These are phyloP conservation scores for Philopotamus ludificatus DNA, from an alignment of 1,140 invertebrate species.

Conservation along the genomic window DNA sequence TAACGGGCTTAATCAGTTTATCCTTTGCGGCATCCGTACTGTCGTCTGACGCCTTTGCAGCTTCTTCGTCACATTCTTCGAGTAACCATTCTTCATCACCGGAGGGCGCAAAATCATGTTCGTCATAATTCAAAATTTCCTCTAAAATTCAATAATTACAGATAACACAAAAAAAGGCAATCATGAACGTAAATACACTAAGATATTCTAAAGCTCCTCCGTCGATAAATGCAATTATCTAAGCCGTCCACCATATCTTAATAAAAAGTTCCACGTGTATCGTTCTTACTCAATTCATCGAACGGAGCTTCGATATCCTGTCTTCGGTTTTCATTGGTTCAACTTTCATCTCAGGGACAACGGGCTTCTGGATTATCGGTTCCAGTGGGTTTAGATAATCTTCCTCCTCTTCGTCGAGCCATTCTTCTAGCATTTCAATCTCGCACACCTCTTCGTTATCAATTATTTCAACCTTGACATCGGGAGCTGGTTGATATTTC, in stretches of 20 bases:
- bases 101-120: slow-evolving; percentile 19
- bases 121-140: slow-evolving; percentile 5
- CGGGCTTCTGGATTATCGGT: background rate
- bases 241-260: no score
- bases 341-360: background rate
- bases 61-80: slow-evolving; percentile 13
- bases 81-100: slow-evolving; percentile 19
- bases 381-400: background rate
- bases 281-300: no score
- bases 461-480: slow-evolving; percentile 5
- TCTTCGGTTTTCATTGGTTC: background rate
- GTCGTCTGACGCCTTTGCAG: slow-evolving; percentile 3
- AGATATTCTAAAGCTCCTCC: no score
- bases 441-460: slow-evolving; percentile 25
- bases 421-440: slow-evolving; percentile 37
- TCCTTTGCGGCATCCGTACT: slow-evolving; percentile 10
- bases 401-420: slow-evolving; percentile 36
- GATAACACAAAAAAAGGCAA: no score
- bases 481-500: background rate
- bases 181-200: no score
- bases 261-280: no score
- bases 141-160: slow-evolving; percentile 10
- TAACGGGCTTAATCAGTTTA: background rate
- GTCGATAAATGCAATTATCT: no score
- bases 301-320: no score